Evolutionary conservation across 2,797 vertebrate species (phyloP).

Genomic region (Ctenopoma multispine): DNA sequence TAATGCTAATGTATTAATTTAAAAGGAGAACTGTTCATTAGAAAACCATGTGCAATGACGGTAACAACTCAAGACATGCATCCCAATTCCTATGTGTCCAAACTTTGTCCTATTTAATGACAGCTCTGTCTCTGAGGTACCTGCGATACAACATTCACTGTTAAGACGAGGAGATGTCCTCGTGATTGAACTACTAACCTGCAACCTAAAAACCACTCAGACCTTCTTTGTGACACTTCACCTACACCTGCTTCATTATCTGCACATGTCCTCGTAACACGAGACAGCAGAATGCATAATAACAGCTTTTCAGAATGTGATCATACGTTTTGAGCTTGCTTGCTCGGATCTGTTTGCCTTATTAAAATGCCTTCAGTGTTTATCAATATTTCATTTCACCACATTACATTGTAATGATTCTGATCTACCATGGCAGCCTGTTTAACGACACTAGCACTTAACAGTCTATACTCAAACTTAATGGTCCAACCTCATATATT

Average conservation of each 20-base stretch:
- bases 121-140: background rate
- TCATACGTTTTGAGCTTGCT: slow-evolving; percentile 40
- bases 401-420: slow-evolving; percentile 41
- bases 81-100: too few relatives aligned
- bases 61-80: too few relatives aligned
- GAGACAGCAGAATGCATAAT: slow-evolving; percentile 54
- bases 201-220: slow-evolving; percentile 44
- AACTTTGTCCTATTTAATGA: background rate
- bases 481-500: slow-evolving; percentile 53
- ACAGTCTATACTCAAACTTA: slow-evolving; percentile 59
- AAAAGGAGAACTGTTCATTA: too few relatives aligned
- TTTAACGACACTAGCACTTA: slow-evolving; percentile 63
- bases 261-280: slow-evolving; percentile 13
- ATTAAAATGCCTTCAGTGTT: slow-evolving; percentile 42
- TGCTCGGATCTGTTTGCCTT: slow-evolving; percentile 36
- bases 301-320: slow-evolving; percentile 49
- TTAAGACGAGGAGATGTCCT: background rate
- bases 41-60: too few relatives aligned
- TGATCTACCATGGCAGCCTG: slow-evolving; percentile 44
- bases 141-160: slow-evolving; percentile 1
- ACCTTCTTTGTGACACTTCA: slow-evolving; percentile 43
- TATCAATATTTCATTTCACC: slow-evolving; percentile 39
- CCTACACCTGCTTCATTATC: slow-evolving; percentile 56
- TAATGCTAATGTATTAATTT: too few relatives aligned
- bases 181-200: background rate